Percentiles rank a stretch among this genome's conserved stretches.
Evolutionary conservation across 2,797 vertebrate species (phyloP).

Genomic region (Streptopelia turtur): DNA sequence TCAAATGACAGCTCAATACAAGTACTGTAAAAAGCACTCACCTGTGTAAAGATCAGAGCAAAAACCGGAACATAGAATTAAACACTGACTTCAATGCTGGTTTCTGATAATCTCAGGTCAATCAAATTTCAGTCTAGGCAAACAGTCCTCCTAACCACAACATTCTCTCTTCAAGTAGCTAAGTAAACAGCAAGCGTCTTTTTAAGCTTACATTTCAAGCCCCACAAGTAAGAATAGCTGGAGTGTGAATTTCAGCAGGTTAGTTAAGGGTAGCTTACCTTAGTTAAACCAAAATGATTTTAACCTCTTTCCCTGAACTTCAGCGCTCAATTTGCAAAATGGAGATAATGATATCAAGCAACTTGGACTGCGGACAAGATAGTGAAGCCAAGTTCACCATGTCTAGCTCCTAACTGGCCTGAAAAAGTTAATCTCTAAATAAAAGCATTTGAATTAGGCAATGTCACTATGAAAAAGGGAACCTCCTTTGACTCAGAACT

Average conservation of each 20-base stretch:
- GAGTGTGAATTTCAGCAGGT: neutral
- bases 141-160: neutral
- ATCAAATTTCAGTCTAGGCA: neutral
- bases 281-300: neutral
- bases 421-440: neutral
- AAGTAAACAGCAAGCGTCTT: neutral
- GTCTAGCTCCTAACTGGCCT: neutral
- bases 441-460: neutral
- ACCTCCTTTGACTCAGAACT: neutral
- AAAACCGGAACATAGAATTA: neutral
- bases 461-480: neutral
- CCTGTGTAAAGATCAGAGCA: neutral
- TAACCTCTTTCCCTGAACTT: neutral
- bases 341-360: neutral
- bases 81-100: accelerated
- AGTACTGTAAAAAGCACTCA: neutral
- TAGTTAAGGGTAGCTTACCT: neutral
- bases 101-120: neutral
- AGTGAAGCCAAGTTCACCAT: neutral
- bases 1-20: neutral
- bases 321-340: neutral
- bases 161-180: neutral
- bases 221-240: neutral
- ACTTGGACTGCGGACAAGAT: neutral
- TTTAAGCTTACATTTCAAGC: neutral